Evolutionary conservation across 2,797 vertebrate species (phyloP).

Genomic region (Caiman crocodilus): DNA sequence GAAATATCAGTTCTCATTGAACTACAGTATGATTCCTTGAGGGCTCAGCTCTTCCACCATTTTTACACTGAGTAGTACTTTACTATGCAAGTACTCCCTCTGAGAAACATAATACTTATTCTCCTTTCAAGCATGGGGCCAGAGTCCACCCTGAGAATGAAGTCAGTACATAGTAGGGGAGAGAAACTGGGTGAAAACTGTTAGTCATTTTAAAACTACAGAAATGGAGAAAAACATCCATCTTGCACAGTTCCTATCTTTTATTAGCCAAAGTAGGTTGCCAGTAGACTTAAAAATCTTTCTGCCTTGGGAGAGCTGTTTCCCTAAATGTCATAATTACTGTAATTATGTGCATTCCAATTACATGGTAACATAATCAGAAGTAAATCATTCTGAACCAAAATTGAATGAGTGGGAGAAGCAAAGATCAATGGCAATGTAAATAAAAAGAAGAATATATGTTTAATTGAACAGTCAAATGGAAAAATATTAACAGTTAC

Average conservation of each 20-base stretch:
- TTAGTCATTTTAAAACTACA: slow-evolving; percentile 20
- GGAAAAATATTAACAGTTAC: slow-evolving; percentile 58
- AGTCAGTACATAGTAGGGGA: background rate
- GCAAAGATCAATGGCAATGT: slow-evolving; percentile 85
- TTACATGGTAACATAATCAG: slow-evolving; percentile 87
- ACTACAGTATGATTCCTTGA: background rate
- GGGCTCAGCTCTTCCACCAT: slow-evolving; percentile 8
- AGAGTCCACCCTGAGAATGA: background rate
- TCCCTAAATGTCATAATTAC: slow-evolving; percentile 84
- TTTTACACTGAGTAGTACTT: background rate
- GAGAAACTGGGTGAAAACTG: background rate
- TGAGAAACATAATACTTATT: background rate
- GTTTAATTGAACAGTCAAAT: slow-evolving; percentile 20
- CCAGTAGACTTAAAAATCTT: slow-evolving; percentile 68
- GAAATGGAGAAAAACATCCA: background rate
- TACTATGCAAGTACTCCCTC: background rate
- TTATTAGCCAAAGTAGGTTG: slow-evolving; percentile 31
- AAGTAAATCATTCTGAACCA: slow-evolving; percentile 86
- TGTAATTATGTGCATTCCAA: slow-evolving; percentile 88
- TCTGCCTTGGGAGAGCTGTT: slow-evolving; percentile 69
- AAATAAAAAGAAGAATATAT: slow-evolving; percentile 76
- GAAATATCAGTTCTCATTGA: background rate
- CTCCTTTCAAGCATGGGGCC: background rate
- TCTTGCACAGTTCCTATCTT: background rate
- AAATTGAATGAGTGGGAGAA: slow-evolving; percentile 83